Evolutionary conservation across 2,797 vertebrate species (phyloP).

Genomic region (Tachyglossus aculeatus): DNA sequence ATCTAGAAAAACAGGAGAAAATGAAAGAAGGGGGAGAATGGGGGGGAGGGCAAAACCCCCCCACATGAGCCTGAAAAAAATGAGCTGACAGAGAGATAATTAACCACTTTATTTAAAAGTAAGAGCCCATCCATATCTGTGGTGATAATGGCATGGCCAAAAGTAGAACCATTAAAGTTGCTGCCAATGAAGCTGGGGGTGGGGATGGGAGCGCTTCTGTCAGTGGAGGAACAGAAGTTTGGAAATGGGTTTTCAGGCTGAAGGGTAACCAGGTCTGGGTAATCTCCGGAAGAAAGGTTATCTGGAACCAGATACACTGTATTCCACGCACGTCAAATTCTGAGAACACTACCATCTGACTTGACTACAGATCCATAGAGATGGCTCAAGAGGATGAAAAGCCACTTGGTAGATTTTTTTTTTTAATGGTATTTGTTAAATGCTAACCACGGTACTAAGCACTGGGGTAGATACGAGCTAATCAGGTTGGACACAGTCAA

Average conservation of each 20-base stretch:
- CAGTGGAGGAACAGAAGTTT: slow-evolving; percentile 50
- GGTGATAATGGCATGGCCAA: not conserved
- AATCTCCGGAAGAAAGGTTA: too few relatives aligned
- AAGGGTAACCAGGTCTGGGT: slow-evolving; percentile 23
- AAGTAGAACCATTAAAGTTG: slow-evolving; percentile 8
- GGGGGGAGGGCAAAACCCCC: not conserved
- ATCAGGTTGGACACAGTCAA: too few relatives aligned
- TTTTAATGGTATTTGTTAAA: too few relatives aligned
- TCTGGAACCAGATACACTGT: too few relatives aligned
- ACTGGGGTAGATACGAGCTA: too few relatives aligned
- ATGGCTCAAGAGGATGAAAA: too few relatives aligned
- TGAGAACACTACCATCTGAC: too few relatives aligned
- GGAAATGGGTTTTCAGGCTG: slow-evolving; percentile 23
- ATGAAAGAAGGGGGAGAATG: slow-evolving; percentile 12
- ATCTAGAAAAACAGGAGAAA: slow-evolving; percentile 42
- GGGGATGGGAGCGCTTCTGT: slow-evolving; percentile 17
- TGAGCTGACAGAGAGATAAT: slow-evolving; percentile 25
- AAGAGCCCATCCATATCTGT: not conserved
- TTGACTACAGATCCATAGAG: too few relatives aligned
- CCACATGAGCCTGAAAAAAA: too few relatives aligned
- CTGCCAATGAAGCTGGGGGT: slow-evolving; percentile 13
- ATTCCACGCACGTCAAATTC: too few relatives aligned
- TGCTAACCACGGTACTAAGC: too few relatives aligned
- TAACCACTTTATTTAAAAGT: slow-evolving; percentile 26
- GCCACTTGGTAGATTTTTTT: too few relatives aligned